Evolutionary conservation across 2,888 invertebrate species (phyloP), one percentile per base, ranked within the genome.

Genomic region (Arge pagana): DNA sequence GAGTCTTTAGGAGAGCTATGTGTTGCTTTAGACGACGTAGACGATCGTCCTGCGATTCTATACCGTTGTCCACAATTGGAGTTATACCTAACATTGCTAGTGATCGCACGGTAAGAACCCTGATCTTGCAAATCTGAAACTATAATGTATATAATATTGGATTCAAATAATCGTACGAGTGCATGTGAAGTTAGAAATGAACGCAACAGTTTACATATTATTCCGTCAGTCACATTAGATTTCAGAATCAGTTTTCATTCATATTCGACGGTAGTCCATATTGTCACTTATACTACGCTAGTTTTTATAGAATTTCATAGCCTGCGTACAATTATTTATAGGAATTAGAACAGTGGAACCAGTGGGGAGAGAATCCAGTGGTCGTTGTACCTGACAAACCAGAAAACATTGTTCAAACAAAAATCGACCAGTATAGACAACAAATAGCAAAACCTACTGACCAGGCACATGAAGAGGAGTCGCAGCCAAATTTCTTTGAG

Each of bases 381-480:
- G 69, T 70, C 13, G 70, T 74, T 15, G 64, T 74, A 3, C 57
- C 74, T 19, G 67, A 73, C 37, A 76, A 72, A 54, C 79, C 80
- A 4, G 52, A 66, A 3, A 75, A 70, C 58, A 79, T 80, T 2
- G 78, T 85, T 19, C 83, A 85, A 62, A 83, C 84, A 60, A 84
- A 85, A 65, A 86, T 86, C 42, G 84, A 86, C 50, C 79, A 81
- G 53, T 86, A 86, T 63, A 66, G 83, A 28, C 83, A 83, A 57
- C 81, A 82, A 52, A 76, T 80, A 45, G 76, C 77, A 1, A 78
- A 79, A 56, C 69, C 77, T 26, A 66, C 74, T 11, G 76, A 78
- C 31, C 65, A 74, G 3, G 31, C 50, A 31, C 76, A 80, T 40
- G 69, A 76, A 8, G 81, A 82, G 59, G 76, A 77, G n/a, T n/a